Percentiles rank a stretch among this genome's conserved stretches.
Conservation (phyloP, 2,113 vertebrate genomes). For the Ariopsis seemanni region DNA sequence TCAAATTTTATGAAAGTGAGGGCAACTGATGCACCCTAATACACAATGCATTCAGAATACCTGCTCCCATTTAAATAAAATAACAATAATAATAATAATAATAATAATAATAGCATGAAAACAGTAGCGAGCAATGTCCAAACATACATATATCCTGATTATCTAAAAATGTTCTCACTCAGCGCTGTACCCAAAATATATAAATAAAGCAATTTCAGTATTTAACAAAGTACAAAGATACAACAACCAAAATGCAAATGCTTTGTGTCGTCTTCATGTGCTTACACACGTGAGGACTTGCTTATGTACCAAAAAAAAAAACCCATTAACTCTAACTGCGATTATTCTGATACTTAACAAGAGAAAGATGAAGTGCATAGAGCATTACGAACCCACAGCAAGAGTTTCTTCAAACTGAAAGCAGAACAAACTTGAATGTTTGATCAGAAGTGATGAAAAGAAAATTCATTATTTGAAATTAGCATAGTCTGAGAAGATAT, state of each 20-base stretch:
- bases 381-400: constrained; percentile 37
- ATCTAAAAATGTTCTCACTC: constrained; percentile 13
- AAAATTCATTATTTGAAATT: constrained; percentile 90
- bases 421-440: constrained; percentile 13
- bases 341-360: constrained; percentile 10
- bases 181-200: constrained; percentile 6
- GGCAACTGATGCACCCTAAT: neutral
- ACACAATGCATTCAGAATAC: constrained; percentile 26
- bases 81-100: constrained; percentile 4
- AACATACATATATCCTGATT: neutral
- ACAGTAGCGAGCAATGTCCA: neutral
- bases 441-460: neutral
- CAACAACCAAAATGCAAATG: constrained; percentile 14
- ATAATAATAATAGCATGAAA: neutral
- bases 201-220: constrained; percentile 24
- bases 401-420: constrained; percentile 25
- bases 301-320: constrained; percentile 40
- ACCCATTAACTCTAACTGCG: neutral
- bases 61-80: neutral
- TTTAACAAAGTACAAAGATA: constrained; percentile 30
- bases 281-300: neutral
- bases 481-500: constrained; percentile 99
- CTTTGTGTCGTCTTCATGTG: neutral
- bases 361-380: constrained; percentile 48
- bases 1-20: too few species aligned